Evolutionary conservation across 1,140 invertebrate genomes (phyloP).

Genomic region (Carcinoscorpius rotundicauda): DNA sequence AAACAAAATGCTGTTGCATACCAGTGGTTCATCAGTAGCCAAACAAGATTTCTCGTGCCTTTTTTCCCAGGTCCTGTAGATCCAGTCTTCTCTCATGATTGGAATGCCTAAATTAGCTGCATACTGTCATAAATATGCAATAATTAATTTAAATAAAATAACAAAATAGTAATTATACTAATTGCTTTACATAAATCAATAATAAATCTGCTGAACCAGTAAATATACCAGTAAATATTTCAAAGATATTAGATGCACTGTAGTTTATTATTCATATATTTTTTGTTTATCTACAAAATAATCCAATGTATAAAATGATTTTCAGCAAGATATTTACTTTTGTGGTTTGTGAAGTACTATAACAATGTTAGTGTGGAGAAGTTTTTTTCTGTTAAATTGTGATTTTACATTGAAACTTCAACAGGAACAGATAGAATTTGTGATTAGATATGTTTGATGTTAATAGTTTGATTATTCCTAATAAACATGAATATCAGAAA

Average conservation of each 20-base stretch:
- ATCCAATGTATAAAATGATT: too few species aligned
- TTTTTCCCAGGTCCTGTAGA: conserved; percentile 66
- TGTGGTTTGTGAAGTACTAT: too few species aligned
- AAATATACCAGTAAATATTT: not conserved
- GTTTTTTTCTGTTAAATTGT: too few species aligned
- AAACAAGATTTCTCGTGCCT: conserved; percentile 49
- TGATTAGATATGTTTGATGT: too few species aligned
- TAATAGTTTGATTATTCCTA: too few species aligned
- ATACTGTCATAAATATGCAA: conserved; percentile 29
- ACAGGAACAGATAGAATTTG: too few species aligned
- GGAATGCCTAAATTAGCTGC: conserved; percentile 78
- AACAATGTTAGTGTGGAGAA: too few species aligned
- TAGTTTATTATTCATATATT: not conserved
- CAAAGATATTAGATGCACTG: not conserved
- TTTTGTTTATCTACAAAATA: not conserved
- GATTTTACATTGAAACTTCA: too few species aligned
- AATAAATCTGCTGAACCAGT: not conserved
- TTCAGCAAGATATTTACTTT: too few species aligned
- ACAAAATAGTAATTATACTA: too few species aligned
- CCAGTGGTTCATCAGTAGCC: conserved; percentile 53
- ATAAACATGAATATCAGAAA: too few species aligned
- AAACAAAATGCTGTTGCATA: conserved; percentile 36
- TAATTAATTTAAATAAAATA: too few species aligned
- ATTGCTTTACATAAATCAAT: not conserved
- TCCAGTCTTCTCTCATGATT: conserved; percentile 76